These are phyloP conservation scores for Ammodytes marinus DNA, from an alignment of 2,113 vertebrate species.

Conservation along the genomic window DNA sequence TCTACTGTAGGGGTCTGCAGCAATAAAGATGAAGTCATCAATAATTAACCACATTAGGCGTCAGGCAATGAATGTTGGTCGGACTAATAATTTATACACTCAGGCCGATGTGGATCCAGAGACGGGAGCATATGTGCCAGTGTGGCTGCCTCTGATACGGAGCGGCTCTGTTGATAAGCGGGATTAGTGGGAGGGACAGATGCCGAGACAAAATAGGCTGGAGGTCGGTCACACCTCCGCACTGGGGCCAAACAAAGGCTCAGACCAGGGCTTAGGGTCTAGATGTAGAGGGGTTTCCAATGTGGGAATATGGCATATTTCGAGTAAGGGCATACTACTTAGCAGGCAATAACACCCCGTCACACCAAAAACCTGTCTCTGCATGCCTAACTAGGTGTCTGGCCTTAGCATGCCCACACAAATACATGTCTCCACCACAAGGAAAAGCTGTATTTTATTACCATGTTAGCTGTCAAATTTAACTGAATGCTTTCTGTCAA, in stretches of 20 bases:
- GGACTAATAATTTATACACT: conserved; percentile 24
- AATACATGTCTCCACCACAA: background rate
- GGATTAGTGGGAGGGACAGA: conserved; percentile 85
- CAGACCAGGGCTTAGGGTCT: conserved; percentile 21
- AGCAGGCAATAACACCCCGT: conserved; percentile 23
- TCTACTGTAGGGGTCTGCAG: background rate
- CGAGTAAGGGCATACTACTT: conserved; percentile 7
- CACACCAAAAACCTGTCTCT: conserved; percentile 31
- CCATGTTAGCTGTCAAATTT: conserved; percentile 6
- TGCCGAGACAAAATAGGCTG: conserved; percentile 81
- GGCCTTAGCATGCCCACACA: conserved; percentile 12
- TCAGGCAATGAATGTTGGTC: conserved; percentile 14
- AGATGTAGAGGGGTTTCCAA: conserved; percentile 23
- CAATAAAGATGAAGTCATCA: conserved; percentile 3
- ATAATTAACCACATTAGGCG: conserved; percentile 45
- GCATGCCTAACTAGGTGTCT: conserved; percentile 26
- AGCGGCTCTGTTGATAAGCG: conserved; percentile 78
- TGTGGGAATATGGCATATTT: conserved; percentile 7
- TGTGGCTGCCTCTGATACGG: conserved; percentile 73
- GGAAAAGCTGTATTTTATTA: conserved; percentile 41
- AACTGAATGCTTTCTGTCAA: background rate
- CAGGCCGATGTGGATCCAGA: conserved; percentile 52
- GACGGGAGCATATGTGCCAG: conserved; percentile 73
- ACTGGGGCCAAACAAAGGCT: conserved; percentile 72
- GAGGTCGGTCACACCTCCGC: conserved; percentile 81